Conservation (phyloP, 2,888 invertebrate genomes). For the Galeruca laticollis region DNA sequence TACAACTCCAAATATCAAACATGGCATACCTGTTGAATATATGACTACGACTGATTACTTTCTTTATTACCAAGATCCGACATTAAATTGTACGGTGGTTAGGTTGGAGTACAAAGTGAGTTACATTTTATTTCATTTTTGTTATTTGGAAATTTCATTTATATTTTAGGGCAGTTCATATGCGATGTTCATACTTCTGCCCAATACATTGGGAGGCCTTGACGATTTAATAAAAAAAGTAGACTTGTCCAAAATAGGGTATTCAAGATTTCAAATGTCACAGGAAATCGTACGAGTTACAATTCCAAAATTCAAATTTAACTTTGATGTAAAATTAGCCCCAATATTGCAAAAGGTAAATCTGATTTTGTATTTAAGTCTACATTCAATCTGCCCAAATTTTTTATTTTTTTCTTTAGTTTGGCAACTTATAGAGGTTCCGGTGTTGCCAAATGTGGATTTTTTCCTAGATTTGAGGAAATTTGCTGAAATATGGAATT, state of each 20-base stretch:
- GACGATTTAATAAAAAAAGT: constrained; percentile 71
- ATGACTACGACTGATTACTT: constrained; percentile 64
- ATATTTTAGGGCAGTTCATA: constrained; percentile 76
- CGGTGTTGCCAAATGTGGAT: no score
- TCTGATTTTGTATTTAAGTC: constrained; percentile 49
- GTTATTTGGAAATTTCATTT: constrained; percentile 21
- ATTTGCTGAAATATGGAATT: not conserved
- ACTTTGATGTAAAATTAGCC: constrained; percentile 75
- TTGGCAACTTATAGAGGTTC: no score
- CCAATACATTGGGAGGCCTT: constrained; percentile 75
- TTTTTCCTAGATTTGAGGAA: no score
- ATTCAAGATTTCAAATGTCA: constrained; percentile 72
- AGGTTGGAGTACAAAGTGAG: constrained; percentile 79
- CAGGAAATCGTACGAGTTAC: constrained; percentile 73
- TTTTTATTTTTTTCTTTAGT: no score
- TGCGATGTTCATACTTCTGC: constrained; percentile 80
- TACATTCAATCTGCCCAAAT: not conserved
- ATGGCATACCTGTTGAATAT: constrained; percentile 10
- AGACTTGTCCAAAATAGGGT: constrained; percentile 69
- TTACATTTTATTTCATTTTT: constrained; percentile 16
- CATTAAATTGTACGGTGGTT: constrained; percentile 78
- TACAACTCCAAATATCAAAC: constrained; percentile 63
- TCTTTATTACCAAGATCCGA: constrained; percentile 73
- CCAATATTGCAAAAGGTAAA: constrained; percentile 74
- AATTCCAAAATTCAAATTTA: constrained; percentile 82